A percentile compares a stretch with the other conserved stretches of the same genome.
Evolutionary conservation across 2,888 invertebrate genomes (phyloP).

Genomic region (Dasysyrphus tricinctus): DNA sequence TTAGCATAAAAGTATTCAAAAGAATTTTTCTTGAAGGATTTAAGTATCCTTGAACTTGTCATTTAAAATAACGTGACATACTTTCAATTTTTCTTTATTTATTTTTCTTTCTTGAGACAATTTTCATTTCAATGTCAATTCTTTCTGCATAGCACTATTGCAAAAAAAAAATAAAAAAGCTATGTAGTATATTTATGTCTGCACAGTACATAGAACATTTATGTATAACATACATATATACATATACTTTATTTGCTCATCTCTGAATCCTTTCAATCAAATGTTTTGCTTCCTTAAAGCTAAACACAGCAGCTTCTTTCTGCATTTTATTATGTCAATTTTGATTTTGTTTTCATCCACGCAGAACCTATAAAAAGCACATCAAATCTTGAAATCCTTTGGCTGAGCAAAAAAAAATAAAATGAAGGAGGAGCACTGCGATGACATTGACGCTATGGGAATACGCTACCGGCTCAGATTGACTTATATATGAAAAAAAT

Average conservation of each 20-base stretch:
- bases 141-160: background rate
- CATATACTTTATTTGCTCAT: conserved; percentile 29
- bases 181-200: no score
- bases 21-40: background rate
- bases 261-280: conserved; percentile 36
- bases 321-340: conserved; percentile 31
- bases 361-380: conserved; percentile 35
- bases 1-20: conserved; percentile 5
- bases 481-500: background rate
- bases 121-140: conserved; percentile 19
- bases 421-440: background rate
- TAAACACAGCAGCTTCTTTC: conserved; percentile 16
- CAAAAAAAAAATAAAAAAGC: background rate
- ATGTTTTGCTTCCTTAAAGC: conserved; percentile 19
- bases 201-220: no score
- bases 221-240: no score
- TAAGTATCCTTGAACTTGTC: conserved; percentile 41
- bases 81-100: conserved; percentile 10
- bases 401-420: background rate
- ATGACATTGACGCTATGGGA: conserved; percentile 34
- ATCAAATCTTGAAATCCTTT: conserved; percentile 31
- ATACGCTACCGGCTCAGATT: conserved; percentile 12
- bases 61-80: conserved; percentile 7
- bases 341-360: conserved; percentile 23
- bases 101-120: conserved; percentile 13